Conservation (phyloP, 1,140 invertebrate species). For the Papilio polyxenes region DNA sequence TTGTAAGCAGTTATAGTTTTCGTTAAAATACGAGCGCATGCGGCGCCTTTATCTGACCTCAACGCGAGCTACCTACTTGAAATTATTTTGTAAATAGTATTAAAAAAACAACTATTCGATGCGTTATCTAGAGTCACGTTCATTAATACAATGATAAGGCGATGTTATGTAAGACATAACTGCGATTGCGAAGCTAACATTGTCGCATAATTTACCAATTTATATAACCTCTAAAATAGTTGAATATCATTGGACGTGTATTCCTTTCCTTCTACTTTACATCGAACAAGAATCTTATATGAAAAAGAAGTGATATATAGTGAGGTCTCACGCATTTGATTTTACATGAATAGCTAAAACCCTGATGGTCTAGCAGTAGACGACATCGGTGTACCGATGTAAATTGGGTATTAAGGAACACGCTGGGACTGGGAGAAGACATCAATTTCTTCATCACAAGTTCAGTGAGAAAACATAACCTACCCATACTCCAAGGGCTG, state of each 20-base stretch:
- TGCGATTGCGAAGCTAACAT: background rate
- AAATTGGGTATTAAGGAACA: no score
- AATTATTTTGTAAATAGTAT: background rate
- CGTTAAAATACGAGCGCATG: background rate
- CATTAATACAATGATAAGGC: conserved; percentile 1
- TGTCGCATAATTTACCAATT: conserved; percentile 1
- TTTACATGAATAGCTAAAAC: no score
- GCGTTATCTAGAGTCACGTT: background rate
- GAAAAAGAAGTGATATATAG: no score
- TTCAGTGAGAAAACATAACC: no score
- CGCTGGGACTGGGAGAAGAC: no score
- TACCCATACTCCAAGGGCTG: no score
- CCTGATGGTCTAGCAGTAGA: no score
- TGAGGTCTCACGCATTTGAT: no score
- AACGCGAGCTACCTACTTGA: background rate
- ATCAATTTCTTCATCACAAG: no score
- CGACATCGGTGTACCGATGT: no score
- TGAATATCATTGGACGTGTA: background rate
- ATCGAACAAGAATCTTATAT: no score
- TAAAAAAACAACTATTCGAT: conserved; percentile 15
- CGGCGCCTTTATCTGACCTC: background rate
- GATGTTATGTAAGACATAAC: conserved; percentile 16
- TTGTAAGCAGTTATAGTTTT: background rate
- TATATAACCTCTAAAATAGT: background rate
- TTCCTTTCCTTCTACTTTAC: no score